These are phyloP conservation scores for Botrylloides violaceus DNA, from an alignment of 23 tunicate species.

Conservation along the genomic window DNA sequence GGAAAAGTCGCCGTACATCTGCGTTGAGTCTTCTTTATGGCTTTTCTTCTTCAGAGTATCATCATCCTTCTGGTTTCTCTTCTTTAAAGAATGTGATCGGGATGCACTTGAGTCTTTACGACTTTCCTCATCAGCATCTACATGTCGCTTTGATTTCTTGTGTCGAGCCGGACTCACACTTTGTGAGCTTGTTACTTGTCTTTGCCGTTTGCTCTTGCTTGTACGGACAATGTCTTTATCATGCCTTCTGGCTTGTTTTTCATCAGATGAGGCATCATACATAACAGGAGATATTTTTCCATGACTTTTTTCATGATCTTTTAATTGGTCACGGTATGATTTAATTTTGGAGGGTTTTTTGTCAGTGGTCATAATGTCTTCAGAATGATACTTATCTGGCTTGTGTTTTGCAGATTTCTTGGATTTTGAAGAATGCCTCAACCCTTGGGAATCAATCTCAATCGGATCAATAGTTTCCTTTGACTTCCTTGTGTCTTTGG, in stretches of 20 bases:
- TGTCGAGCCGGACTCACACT: neutral
- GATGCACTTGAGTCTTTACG: neutral
- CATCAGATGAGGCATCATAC: constrained; percentile 9
- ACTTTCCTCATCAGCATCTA: neutral
- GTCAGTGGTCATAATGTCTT: neutral
- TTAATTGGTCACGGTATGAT: neutral
- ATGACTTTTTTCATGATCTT: neutral
- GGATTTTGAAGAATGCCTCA: neutral
- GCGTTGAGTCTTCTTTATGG: neutral
- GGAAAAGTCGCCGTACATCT: constrained; percentile 1
- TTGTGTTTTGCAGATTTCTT: constrained; percentile 5
- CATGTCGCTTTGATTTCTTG: constrained; percentile 2
- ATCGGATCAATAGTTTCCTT: neutral
- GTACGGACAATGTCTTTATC: neutral
- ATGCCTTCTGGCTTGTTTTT: neutral
- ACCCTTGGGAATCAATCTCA: neutral
- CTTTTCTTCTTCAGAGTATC: neutral
- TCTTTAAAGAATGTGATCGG: neutral
- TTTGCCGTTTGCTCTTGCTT: neutral
- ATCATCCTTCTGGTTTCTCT: neutral
- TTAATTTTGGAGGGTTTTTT: neutral
- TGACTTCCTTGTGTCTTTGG: neutral
- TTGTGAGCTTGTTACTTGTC: neutral
- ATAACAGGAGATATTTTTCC: neutral
- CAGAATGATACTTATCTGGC: neutral